Percentiles rank a stretch among this genome's conserved stretches.
Evolutionary conservation across 2,888 invertebrate genomes (phyloP).

Genomic region (Phanerotoma sp.): DNA sequence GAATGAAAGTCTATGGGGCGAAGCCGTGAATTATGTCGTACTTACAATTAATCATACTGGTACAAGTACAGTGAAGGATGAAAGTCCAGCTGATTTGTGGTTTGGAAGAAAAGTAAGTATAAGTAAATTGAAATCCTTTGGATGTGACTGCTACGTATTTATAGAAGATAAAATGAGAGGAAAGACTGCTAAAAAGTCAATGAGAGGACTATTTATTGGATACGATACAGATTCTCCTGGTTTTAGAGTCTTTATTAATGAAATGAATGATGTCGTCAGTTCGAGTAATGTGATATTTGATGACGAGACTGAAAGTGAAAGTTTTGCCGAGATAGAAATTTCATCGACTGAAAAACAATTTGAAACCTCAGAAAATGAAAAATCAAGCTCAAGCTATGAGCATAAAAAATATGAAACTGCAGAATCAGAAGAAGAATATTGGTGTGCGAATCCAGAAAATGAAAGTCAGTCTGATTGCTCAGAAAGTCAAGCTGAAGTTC

Average conservation of each 20-base stretch:
- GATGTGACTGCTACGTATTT: slow-evolving; percentile 28
- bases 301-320: slow-evolving; percentile 21
- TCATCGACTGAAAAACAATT: background rate
- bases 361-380: background rate
- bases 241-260: slow-evolving; percentile 19
- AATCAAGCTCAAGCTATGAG: background rate
- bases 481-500: background rate
- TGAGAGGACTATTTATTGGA: slow-evolving; percentile 33
- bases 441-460: background rate
- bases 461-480: background rate
- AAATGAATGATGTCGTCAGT: slow-evolving; percentile 16
- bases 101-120: slow-evolving; percentile 28
- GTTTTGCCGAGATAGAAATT: background rate
- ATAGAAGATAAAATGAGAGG: slow-evolving; percentile 25
- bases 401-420: background rate
- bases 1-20: slow-evolving; percentile 15
- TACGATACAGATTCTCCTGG: slow-evolving; percentile 33
- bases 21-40: slow-evolving; percentile 25
- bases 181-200: slow-evolving; percentile 27
- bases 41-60: slow-evolving; percentile 33
- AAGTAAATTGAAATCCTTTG: slow-evolving; percentile 14
- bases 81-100: slow-evolving; percentile 31
- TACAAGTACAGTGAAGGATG: slow-evolving; percentile 22
- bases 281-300: slow-evolving; percentile 29
- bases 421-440: background rate